These are phyloP conservation scores for Ceyx erithaca DNA, from an alignment of 2,797 vertebrate genomes.

Conservation along the genomic window DNA sequence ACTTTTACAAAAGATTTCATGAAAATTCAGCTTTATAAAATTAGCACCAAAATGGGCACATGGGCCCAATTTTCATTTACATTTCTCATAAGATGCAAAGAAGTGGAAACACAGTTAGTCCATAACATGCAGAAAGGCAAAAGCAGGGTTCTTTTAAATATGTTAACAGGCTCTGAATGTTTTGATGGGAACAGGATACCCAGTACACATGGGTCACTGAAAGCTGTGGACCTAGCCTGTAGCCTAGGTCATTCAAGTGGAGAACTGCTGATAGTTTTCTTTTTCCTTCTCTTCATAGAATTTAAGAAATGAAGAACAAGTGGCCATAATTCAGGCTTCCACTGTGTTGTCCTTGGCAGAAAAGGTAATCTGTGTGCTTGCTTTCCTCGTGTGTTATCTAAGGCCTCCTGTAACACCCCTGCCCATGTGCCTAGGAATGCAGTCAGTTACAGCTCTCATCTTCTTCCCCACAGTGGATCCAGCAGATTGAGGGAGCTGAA, in stretches of 20 bases:
- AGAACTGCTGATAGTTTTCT: not conserved
- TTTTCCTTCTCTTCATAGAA: constrained; percentile 81
- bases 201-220: not conserved
- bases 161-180: not conserved
- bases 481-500: constrained; percentile 98
- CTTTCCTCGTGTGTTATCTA: not conserved
- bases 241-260: not conserved
- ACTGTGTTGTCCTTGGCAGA: constrained; percentile 97
- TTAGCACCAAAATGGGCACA: not conserved
- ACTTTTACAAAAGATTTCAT: not conserved
- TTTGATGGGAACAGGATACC: not conserved
- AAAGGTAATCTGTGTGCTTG: constrained; percentile 84
- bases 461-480: constrained; percentile 90
- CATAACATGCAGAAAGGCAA: not conserved
- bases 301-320: constrained; percentile 97
- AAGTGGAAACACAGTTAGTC: not conserved
- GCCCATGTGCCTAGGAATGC: not conserved
- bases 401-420: not conserved
- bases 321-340: constrained; percentile 98
- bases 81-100: not conserved
- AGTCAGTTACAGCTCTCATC: constrained; percentile 6
- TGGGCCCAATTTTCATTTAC: not conserved
- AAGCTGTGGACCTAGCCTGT: not conserved
- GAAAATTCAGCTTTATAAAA: not conserved
- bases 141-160: not conserved